Percentiles rank a stretch among this genome's conserved stretches.
These are phyloP conservation scores for Hoplostethus mediterraneus DNA, from an alignment of 2,797 vertebrate species.

Conservation along the genomic window DNA sequence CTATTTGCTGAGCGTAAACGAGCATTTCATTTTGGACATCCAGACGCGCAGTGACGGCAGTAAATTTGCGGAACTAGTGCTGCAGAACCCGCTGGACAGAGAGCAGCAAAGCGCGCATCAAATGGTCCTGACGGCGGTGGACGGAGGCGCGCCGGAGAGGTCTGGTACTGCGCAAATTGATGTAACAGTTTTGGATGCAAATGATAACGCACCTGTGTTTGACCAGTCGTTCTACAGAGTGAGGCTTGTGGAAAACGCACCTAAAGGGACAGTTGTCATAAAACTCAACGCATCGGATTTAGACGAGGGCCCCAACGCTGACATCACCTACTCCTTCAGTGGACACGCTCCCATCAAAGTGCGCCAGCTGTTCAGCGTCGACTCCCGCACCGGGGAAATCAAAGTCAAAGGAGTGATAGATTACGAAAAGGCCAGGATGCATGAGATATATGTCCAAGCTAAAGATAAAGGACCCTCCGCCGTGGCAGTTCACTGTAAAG, in stretches of 20 bases:
- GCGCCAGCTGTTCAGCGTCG: slow-evolving; percentile 90
- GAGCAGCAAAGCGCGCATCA: slow-evolving; percentile 88
- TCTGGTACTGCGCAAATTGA: slow-evolving; percentile 89
- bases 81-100: slow-evolving; percentile 88
- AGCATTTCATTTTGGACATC: slow-evolving; percentile 90
- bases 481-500: slow-evolving; percentile 91
- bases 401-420: slow-evolving; percentile 90
- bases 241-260: slow-evolving; percentile 88
- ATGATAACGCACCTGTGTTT: slow-evolving; percentile 92
- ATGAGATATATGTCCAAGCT: slow-evolving; percentile 93
- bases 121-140: slow-evolving; percentile 90
- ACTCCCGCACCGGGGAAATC: slow-evolving; percentile 89
- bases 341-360: slow-evolving; percentile 87
- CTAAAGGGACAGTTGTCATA: slow-evolving; percentile 88
- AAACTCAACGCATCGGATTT: slow-evolving; percentile 91
- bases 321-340: slow-evolving; percentile 91
- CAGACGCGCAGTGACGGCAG: slow-evolving; percentile 90
- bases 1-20: slow-evolving; percentile 90
- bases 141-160: slow-evolving; percentile 90
- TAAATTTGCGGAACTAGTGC: slow-evolving; percentile 92
- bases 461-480: slow-evolving; percentile 92
- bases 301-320: slow-evolving; percentile 92
- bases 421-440: slow-evolving; percentile 89
- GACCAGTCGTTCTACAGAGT: slow-evolving; percentile 89
- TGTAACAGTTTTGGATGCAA: slow-evolving; percentile 89